These are phyloP conservation scores for Drosophila pallidifrons DNA, from an alignment of 1,140 invertebrate genomes.

Conservation along the genomic window DNA sequence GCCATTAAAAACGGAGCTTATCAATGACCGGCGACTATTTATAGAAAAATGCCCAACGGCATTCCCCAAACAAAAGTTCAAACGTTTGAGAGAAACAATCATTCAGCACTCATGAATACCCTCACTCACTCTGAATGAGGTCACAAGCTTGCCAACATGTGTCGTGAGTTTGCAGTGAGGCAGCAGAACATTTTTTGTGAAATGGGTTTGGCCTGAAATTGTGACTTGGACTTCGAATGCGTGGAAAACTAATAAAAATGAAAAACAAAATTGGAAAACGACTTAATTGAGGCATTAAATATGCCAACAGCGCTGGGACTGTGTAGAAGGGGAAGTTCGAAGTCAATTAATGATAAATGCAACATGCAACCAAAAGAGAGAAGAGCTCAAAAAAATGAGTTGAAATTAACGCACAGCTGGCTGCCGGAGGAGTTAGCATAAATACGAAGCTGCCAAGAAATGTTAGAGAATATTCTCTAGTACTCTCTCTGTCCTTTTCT, in stretches of 20 bases:
- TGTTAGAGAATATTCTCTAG: constrained; percentile 6
- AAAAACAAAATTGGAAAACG: constrained; percentile 31
- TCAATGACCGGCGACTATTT: constrained; percentile 35
- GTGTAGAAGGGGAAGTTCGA: neutral
- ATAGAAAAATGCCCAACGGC: constrained; percentile 4
- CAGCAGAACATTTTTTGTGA: neutral
- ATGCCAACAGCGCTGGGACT: constrained; percentile 29
- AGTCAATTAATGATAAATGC: constrained; percentile 50
- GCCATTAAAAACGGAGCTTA: constrained; percentile 18
- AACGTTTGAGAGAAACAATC: constrained; percentile 26
- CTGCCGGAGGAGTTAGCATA: constrained; percentile 10
- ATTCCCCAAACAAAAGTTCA: constrained; percentile 1
- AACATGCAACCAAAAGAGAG: constrained; percentile 25
- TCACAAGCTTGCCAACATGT: constrained; percentile 15
- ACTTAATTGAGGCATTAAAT: constrained; percentile 59
- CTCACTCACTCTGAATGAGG: constrained; percentile 4
- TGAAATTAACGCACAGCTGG: constrained; percentile 34
- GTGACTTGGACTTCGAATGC: constrained; percentile 28
- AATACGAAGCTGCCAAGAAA: neutral
- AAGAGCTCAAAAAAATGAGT: neutral
- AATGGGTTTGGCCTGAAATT: constrained; percentile 24
- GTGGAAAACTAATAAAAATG: constrained; percentile 52
- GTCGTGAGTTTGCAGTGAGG: neutral
- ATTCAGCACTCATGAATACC: constrained; percentile 17
- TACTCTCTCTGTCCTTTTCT: neutral